Percentiles rank a stretch among this genome's conserved stretches.
These are phyloP conservation scores for Dorcus parallelipipedus DNA, from an alignment of 2,888 invertebrate species.

Conservation along the genomic window DNA sequence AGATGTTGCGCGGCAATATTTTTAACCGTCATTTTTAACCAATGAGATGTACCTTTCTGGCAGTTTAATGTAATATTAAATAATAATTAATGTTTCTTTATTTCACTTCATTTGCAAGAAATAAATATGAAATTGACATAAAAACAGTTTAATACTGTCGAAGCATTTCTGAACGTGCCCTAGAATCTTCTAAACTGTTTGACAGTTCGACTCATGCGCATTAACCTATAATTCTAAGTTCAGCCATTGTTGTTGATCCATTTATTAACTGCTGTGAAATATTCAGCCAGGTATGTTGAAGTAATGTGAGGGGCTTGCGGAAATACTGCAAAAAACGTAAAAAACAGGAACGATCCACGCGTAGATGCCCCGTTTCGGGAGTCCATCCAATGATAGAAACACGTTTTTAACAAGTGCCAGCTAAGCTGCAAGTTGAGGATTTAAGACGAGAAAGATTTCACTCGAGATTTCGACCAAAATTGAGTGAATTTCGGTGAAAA, in stretches of 20 bases:
- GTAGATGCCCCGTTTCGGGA: too few relatives aligned
- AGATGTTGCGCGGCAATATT: too few relatives aligned
- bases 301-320: neutral
- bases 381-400: neutral
- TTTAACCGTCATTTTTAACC: too few relatives aligned
- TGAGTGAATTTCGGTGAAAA: neutral
- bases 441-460: slow-evolving; percentile 11
- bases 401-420: slow-evolving; percentile 24
- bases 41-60: too few relatives aligned
- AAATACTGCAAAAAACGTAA: neutral
- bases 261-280: slow-evolving; percentile 44
- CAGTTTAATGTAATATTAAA: too few relatives aligned
- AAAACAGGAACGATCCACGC: too few relatives aligned
- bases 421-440: slow-evolving; percentile 28
- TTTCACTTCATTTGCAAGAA: too few relatives aligned
- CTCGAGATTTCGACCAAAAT: neutral
- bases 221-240: slow-evolving; percentile 47
- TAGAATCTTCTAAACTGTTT: slow-evolving; percentile 6
- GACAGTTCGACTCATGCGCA: slow-evolving; percentile 40
- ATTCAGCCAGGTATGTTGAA: slow-evolving; percentile 42
- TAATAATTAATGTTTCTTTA: too few relatives aligned
- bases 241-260: slow-evolving; percentile 53
- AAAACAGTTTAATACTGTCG: too few relatives aligned
- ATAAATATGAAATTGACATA: too few relatives aligned
- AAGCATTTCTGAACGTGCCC: slow-evolving; percentile 8